A percentile compares a stretch with the other conserved stretches of the same genome.
These are phyloP conservation scores for Addax nasomaculatus DNA, from an alignment of 2,113 vertebrate species.

Conservation along the genomic window DNA sequence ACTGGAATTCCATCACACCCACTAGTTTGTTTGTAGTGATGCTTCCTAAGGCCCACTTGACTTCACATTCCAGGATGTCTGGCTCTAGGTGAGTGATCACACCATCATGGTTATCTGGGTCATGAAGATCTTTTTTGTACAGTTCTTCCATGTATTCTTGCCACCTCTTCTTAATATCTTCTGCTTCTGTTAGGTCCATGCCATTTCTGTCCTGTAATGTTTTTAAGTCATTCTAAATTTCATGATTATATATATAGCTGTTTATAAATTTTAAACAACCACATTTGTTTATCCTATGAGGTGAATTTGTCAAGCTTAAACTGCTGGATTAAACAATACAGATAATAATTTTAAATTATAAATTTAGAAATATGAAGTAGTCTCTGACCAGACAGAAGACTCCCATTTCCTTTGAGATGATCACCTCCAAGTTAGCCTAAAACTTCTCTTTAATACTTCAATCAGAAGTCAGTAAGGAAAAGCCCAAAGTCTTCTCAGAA, in stretches of 20 bases:
- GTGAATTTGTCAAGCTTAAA: background rate
- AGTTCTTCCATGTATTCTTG: background rate
- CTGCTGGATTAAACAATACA: background rate
- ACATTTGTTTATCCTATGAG: background rate
- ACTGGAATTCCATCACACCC: background rate
- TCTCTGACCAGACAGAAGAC: background rate
- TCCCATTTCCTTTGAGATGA: background rate
- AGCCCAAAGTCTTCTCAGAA: background rate
- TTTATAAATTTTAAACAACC: background rate
- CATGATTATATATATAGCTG: background rate
- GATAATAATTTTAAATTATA: background rate
- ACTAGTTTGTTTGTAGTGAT: background rate
- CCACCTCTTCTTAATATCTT: background rate
- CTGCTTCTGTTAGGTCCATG: background rate
- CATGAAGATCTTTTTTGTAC: background rate
- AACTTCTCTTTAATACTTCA: background rate
- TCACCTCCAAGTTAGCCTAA: background rate
- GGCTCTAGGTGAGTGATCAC: background rate
- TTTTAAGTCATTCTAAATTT: background rate
- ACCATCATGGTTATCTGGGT: background rate
- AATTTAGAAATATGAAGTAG: background rate
- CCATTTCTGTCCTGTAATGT: background rate
- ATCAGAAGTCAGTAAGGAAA: background rate
- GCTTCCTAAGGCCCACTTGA: background rate
- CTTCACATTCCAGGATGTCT: background rate